Percentiles rank a stretch among this genome's conserved stretches.
phyloP scores from a whole-genome alignment of 2,888 invertebrate species.

The Empis livida region DNA sequence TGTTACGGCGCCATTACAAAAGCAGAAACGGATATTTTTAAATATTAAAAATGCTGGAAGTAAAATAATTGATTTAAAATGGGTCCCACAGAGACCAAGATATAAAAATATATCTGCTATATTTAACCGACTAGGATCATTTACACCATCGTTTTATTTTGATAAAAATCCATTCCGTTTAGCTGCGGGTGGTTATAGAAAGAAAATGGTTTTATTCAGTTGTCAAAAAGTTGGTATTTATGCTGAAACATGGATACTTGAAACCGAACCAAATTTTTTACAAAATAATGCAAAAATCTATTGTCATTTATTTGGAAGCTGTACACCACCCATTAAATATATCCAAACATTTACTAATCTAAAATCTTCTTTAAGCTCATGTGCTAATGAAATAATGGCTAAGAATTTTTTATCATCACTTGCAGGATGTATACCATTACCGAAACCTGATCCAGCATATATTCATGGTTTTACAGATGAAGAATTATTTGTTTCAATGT shows the following conservation, averaged over 20 bases:
- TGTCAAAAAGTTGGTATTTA: not conserved
- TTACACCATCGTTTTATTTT: not conserved
- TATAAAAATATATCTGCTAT: not conserved
- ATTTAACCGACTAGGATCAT: not conserved
- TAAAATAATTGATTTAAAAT: not conserved
- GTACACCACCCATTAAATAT: not conserved
- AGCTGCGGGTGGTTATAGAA: not conserved
- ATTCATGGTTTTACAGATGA: not conserved
- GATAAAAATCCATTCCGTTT: not conserved
- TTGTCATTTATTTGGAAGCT: not conserved
- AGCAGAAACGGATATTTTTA: not conserved
- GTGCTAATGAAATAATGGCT: not conserved
- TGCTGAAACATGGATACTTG: not conserved
- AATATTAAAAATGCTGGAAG: not conserved
- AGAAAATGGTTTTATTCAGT: not conserved
- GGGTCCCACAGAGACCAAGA: not conserved
- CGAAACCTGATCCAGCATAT: too few relatives aligned
- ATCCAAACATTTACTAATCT: not conserved
- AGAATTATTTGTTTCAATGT: not conserved
- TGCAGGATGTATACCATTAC: not conserved
- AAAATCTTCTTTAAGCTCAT: not conserved
- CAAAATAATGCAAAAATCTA: not conserved
- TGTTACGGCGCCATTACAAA: not conserved
- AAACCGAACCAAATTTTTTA: not conserved
- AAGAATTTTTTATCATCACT: not conserved